Evolutionary conservation across 2,113 vertebrate genomes (phyloP).

Genomic region (Oreocharis arfaki): DNA sequence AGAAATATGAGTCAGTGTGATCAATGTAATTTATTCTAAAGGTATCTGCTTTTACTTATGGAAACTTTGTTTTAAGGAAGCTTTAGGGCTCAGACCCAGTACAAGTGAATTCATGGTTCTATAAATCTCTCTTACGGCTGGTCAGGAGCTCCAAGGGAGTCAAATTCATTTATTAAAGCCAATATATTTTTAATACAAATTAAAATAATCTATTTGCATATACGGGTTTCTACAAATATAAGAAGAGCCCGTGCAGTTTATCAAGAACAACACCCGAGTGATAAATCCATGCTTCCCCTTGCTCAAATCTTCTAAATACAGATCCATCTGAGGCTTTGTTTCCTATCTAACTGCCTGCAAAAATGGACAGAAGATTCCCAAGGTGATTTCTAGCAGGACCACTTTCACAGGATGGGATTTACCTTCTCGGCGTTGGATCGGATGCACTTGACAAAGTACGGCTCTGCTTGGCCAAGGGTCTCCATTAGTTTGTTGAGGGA

Average conservation of each 20-base stretch:
- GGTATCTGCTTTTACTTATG: not conserved
- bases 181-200: not conserved
- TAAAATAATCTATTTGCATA: not conserved
- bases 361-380: not conserved
- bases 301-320: not conserved
- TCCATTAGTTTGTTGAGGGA: slow-evolving; percentile 98
- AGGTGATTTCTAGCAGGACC: not conserved
- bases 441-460: slow-evolving; percentile 99
- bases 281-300: not conserved
- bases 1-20: not conserved
- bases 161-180: not conserved
- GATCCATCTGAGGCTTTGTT: not conserved
- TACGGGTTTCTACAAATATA: not conserved
- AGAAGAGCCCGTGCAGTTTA: not conserved
- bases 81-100: not conserved
- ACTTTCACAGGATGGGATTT: not conserved
- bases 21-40: not conserved
- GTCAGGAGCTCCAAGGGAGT: not conserved
- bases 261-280: not conserved
- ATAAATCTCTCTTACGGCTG: not conserved
- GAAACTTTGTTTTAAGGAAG: not conserved
- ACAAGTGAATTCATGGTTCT: not conserved
- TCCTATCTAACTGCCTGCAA: not conserved
- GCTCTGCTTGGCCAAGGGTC: slow-evolving; percentile 94
- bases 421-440: slow-evolving; percentile 98